These are phyloP conservation scores for Trichacis sp. DNA, from an alignment of 2,888 invertebrate species.

Conservation along the genomic window DNA sequence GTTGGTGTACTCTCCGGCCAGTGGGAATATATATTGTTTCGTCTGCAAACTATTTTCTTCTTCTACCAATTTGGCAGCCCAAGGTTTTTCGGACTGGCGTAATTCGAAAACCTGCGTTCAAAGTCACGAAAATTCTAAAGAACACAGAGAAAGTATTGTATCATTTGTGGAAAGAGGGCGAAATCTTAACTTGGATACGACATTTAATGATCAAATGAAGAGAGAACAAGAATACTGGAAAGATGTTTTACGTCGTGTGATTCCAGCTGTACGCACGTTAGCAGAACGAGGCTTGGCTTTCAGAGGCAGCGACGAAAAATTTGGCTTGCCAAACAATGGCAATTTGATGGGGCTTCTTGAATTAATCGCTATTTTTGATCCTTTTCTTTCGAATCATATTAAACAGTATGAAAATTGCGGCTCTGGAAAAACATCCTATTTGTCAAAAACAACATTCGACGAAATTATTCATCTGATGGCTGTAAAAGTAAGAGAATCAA, in stretches of 20 bases:
- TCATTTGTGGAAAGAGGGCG: too few relatives aligned
- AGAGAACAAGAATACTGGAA: slow-evolving; percentile 14
- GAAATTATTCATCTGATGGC: slow-evolving; percentile 18
- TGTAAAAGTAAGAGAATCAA: background rate
- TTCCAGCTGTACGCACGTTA: slow-evolving; percentile 11
- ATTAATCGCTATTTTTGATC: slow-evolving; percentile 45
- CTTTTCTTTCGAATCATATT: slow-evolving; percentile 42
- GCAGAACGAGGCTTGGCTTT: slow-evolving; percentile 15
- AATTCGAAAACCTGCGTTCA: too few relatives aligned
- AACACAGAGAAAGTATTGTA: too few relatives aligned
- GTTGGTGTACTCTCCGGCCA: too few relatives aligned
- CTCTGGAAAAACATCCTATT: slow-evolving; percentile 32
- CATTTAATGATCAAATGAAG: background rate
- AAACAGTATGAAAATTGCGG: slow-evolving; percentile 40
- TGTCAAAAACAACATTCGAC: slow-evolving; percentile 15
- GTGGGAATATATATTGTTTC: too few relatives aligned
- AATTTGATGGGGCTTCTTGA: slow-evolving; percentile 15
- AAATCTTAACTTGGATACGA: too few relatives aligned
- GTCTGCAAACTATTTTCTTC: too few relatives aligned
- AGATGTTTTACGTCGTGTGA: slow-evolving; percentile 8
- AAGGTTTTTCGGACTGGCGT: too few relatives aligned
- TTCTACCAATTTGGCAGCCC: too few relatives aligned
- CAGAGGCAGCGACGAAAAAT: slow-evolving; percentile 3
- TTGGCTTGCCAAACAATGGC: slow-evolving; percentile 6
- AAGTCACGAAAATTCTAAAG: too few relatives aligned